phyloP scores from a whole-genome alignment of 2,888 invertebrate species.

The Encarsia formosa region DNA sequence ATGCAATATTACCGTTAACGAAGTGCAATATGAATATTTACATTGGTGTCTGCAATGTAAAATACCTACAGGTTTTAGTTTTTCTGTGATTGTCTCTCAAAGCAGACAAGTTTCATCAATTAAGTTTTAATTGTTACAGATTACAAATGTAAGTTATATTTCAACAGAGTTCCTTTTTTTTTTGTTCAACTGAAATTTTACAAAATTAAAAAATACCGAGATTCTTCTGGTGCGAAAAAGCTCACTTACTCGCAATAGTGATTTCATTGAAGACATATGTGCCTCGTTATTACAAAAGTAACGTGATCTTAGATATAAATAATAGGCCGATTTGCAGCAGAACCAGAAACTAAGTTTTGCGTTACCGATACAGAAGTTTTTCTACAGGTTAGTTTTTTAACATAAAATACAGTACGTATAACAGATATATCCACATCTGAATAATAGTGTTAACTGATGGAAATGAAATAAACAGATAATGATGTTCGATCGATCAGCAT shows the following conservation, averaged over 20 bases:
- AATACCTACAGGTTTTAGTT: no score
- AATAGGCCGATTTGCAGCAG: constrained; percentile 19
- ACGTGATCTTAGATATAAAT: constrained; percentile 28
- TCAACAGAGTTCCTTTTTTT: no score
- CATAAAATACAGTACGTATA: not conserved
- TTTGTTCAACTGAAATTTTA: no score
- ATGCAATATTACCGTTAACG: no score
- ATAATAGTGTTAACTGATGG: constrained; percentile 16
- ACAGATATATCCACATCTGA: constrained; percentile 17
- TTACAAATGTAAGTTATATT: no score
- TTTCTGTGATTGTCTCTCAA: no score
- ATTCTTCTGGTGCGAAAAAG: no score
- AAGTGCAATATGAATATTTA: no score
- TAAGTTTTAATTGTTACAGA: no score
- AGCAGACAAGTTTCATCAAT: no score
- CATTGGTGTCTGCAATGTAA: no score
- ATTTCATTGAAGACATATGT: constrained; percentile 29
- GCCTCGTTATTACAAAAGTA: constrained; percentile 26
- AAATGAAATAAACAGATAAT: constrained; percentile 18
- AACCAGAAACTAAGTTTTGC: constrained; percentile 14
- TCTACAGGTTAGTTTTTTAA: constrained; percentile 25
- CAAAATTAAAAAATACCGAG: no score
- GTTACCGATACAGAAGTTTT: constrained; percentile 2
- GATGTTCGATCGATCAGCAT: constrained; percentile 21
- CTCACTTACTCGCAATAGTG: constrained; percentile 28